These are phyloP conservation scores for Xestobium rufovillosum DNA, from an alignment of 2,888 invertebrate genomes.

Conservation along the genomic window DNA sequence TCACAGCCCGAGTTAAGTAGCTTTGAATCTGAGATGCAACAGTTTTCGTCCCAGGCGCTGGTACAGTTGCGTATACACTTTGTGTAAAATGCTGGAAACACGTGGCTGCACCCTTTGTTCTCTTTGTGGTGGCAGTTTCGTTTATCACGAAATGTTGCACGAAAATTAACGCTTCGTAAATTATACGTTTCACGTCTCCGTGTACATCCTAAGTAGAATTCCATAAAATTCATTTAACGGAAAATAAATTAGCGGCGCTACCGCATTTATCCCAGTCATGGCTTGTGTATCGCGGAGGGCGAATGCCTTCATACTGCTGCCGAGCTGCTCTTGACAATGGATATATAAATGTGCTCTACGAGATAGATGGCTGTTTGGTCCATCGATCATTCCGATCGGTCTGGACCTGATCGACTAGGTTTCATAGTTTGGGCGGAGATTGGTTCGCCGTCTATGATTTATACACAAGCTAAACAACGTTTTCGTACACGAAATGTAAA, in stretches of 20 bases:
- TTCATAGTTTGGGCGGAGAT: constrained; percentile 25
- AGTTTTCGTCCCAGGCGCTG: too few species aligned
- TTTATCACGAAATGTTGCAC: too few species aligned
- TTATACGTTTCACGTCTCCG: too few species aligned
- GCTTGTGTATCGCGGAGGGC: constrained; percentile 25
- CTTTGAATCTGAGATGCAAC: too few species aligned
- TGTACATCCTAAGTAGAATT: too few species aligned
- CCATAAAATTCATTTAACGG: constrained; percentile 17
- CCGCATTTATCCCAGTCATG: constrained; percentile 25
- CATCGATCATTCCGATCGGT: constrained; percentile 40
- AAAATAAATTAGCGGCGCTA: constrained; percentile 27
- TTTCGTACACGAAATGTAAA: not conserved
- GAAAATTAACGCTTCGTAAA: too few species aligned
- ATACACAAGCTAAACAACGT: constrained; percentile 11
- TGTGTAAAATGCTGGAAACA: too few species aligned
- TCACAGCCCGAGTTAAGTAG: too few species aligned
- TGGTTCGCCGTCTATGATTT: constrained; percentile 26
- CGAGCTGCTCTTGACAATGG: constrained; percentile 34
- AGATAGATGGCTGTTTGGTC: constrained; percentile 38
- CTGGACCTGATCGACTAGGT: constrained; percentile 35
- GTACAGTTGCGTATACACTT: too few species aligned
- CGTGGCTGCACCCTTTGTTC: too few species aligned
- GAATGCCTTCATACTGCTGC: constrained; percentile 22
- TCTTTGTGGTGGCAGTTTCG: too few species aligned
- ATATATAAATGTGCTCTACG: constrained; percentile 33